A percentile compares a stretch with the other conserved stretches of the same genome.
phyloP scores from a whole-genome alignment of 2,888 invertebrate genomes.

The Hermaeophaga mercurialis region DNA sequence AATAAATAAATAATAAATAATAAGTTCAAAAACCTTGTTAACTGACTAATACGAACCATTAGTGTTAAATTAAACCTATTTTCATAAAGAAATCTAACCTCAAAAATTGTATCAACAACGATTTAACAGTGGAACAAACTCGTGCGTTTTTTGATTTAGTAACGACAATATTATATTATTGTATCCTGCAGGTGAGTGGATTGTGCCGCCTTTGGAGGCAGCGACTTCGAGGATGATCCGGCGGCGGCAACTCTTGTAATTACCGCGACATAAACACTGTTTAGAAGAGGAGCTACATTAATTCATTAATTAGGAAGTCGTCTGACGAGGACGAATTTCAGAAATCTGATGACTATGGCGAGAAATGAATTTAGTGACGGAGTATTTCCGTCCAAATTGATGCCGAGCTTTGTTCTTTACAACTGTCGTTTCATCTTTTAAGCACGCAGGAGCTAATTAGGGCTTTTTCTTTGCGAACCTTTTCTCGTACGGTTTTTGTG shows the following conservation, averaged over 20 bases:
- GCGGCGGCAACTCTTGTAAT: constrained; percentile 58
- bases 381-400: constrained; percentile 22
- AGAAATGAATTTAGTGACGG: constrained; percentile 21
- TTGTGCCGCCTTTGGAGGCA: background rate
- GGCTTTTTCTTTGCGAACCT: too few relatives aligned
- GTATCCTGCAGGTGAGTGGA: too few relatives aligned
- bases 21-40: too few relatives aligned
- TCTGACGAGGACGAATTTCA: constrained; percentile 32
- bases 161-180: too few relatives aligned
- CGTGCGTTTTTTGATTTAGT: too few relatives aligned
- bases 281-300: constrained; percentile 60
- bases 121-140: too few relatives aligned
- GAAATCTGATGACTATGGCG: constrained; percentile 32
- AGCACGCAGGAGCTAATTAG: constrained; percentile 25
- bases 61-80: too few relatives aligned
- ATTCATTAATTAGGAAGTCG: constrained; percentile 60
- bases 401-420: constrained; percentile 27
- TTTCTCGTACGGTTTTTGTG: too few relatives aligned
- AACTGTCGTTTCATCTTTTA: constrained; percentile 26
- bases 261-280: constrained; percentile 60
- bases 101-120: too few relatives aligned
- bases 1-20: too few relatives aligned
- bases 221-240: constrained; percentile 42
- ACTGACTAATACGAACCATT: too few relatives aligned
- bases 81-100: too few relatives aligned